Evolutionary conservation across 2,888 invertebrate genomes (phyloP).

Genomic region (Papilio demoleus): DNA sequence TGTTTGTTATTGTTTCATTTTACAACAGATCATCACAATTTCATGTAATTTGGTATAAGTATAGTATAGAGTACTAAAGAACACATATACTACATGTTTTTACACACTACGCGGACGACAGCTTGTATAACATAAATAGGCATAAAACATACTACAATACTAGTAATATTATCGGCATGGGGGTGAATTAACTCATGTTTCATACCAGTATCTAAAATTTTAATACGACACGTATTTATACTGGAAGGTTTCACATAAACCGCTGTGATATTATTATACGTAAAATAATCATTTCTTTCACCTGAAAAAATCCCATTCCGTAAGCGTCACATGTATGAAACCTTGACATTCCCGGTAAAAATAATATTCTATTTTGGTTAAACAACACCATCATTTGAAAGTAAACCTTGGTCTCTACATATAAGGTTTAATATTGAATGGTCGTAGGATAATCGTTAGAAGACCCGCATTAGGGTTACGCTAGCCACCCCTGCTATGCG

Average conservation of each 20-base stretch:
- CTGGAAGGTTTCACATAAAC: not conserved
- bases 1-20: too few species aligned
- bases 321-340: constrained; percentile 75
- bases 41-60: too few species aligned
- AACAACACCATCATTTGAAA: constrained; percentile 52
- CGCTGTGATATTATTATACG: not conserved
- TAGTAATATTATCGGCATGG: too few species aligned
- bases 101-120: too few species aligned
- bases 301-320: constrained; percentile 60
- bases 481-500: constrained; percentile 75
- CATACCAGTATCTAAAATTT: not conserved
- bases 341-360: constrained; percentile 83
- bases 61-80: too few species aligned
- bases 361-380: constrained; percentile 78
- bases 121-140: too few species aligned
- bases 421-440: constrained; percentile 56
- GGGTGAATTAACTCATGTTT: too few species aligned
- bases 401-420: constrained; percentile 53
- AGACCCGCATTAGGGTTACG: constrained; percentile 76
- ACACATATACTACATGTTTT: too few species aligned
- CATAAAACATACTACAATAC: too few species aligned
- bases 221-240: not conserved
- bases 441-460: constrained; percentile 45
- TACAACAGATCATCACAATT: too few species aligned
- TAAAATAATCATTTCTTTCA: constrained; percentile 49